These are phyloP conservation scores for Porites cylindrica DNA, from an alignment of 92 coral and sea anemone genomes.

Conservation along the genomic window DNA sequence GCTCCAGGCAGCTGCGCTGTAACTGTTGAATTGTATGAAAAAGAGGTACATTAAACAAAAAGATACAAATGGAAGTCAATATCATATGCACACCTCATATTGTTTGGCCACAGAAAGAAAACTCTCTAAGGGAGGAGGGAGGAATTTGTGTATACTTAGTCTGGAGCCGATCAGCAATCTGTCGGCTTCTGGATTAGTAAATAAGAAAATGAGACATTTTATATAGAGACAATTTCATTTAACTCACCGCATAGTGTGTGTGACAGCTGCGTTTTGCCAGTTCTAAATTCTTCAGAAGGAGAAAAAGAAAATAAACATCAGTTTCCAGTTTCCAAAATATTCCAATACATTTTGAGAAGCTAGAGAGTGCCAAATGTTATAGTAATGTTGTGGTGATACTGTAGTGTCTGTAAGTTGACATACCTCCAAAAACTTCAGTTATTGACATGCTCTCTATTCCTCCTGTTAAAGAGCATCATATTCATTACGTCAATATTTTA, in stretches of 20 bases:
- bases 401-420: conserved; percentile 7
- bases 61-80: not conserved
- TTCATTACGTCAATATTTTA: not conserved
- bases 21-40: conserved; percentile 56
- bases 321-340: not conserved
- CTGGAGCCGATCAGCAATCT: too few species aligned
- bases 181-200: too few species aligned
- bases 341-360: not conserved
- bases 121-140: too few species aligned
- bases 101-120: too few species aligned
- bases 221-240: too few species aligned
- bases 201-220: too few species aligned
- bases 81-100: too few species aligned
- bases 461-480: conserved; percentile 57
- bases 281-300: conserved; percentile 85
- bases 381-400: not conserved
- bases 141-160: too few species aligned
- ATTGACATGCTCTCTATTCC: conserved; percentile 99
- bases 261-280: conserved; percentile 98
- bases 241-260: conserved; percentile 97
- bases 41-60: not conserved
- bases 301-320: not conserved
- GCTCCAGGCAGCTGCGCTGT: conserved; percentile 99
- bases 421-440: conserved; percentile 99
- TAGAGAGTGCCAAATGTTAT: not conserved